Evolutionary conservation across 2,888 invertebrate species (phyloP).

Genomic region (Gibbula magus): DNA sequence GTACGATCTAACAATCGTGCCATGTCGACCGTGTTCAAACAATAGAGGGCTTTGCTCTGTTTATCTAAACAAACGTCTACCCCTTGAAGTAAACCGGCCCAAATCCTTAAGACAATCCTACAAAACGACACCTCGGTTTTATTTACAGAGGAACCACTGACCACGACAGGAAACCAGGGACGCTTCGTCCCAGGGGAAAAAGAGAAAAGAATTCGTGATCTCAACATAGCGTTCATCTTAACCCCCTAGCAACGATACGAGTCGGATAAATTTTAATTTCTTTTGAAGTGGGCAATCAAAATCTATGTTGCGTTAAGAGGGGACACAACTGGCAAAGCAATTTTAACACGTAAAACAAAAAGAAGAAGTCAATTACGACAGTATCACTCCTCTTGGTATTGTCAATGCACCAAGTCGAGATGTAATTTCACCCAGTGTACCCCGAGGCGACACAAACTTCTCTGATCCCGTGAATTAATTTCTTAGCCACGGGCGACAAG

Average conservation of each 20-base stretch:
- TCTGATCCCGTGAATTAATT: conserved; percentile 17
- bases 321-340: not conserved
- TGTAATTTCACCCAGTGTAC: not conserved
- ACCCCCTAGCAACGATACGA: conserved; percentile 16
- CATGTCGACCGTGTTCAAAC: not conserved
- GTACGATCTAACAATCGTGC: not conserved
- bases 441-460: not conserved
- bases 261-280: not conserved
- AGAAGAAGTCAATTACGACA: not conserved
- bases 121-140: conserved; percentile 11
- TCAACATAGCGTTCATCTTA: not conserved
- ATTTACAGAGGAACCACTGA: not conserved
- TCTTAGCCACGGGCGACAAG: not conserved
- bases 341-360: conserved; percentile 1
- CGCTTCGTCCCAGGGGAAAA: not conserved
- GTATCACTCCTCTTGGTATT: not conserved
- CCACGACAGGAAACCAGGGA: not conserved
- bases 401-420: not conserved
- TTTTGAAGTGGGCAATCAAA: not conserved
- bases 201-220: not conserved
- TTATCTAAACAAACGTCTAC: not conserved
- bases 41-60: not conserved
- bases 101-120: conserved; percentile 12
- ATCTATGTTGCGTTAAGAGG: not conserved
- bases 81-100: conserved; percentile 20